Percentiles rank a stretch among this genome's conserved stretches.
phyloP scores from a whole-genome alignment of 2,888 invertebrate species.

The Aquatica leii region DNA sequence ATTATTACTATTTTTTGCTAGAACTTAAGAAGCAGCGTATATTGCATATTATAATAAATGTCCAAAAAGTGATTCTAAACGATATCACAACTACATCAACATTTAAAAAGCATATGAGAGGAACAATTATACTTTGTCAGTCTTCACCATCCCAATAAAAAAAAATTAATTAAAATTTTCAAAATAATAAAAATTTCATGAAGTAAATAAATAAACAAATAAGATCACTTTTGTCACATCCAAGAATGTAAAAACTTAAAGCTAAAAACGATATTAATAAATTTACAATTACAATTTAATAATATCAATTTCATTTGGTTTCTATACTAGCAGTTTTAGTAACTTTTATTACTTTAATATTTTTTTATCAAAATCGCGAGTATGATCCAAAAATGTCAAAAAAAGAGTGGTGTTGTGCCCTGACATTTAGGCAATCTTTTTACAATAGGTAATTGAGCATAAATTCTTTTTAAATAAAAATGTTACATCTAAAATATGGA shows the following conservation, averaged over 20 bases:
- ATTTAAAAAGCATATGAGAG: too few species aligned
- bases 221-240: slow-evolving; percentile 14
- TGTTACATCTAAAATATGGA: background rate
- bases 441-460: background rate
- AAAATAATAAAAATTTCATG: slow-evolving; percentile 2
- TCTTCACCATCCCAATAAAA: slow-evolving; percentile 1
- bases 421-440: too few species aligned
- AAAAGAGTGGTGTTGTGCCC: too few species aligned
- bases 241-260: slow-evolving; percentile 10
- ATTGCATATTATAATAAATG: too few species aligned
- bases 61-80: too few species aligned
- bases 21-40: too few species aligned
- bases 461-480: background rate
- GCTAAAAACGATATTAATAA: slow-evolving; percentile 12
- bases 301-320: slow-evolving; percentile 42
- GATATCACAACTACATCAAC: too few species aligned
- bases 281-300: slow-evolving; percentile 34
- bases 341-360: slow-evolving; percentile 24
- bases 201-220: slow-evolving; percentile 17
- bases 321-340: slow-evolving; percentile 42
- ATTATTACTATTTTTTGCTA: too few species aligned
- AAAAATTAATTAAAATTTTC: background rate
- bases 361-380: slow-evolving; percentile 10
- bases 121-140: too few species aligned
- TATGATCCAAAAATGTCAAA: background rate